Evolutionary conservation across 53 echinoderm and acorn worm genomes (phyloP), one percentile per base, ranked within the genome.

Genomic region (Mesocentrotus franciscanus): DNA sequence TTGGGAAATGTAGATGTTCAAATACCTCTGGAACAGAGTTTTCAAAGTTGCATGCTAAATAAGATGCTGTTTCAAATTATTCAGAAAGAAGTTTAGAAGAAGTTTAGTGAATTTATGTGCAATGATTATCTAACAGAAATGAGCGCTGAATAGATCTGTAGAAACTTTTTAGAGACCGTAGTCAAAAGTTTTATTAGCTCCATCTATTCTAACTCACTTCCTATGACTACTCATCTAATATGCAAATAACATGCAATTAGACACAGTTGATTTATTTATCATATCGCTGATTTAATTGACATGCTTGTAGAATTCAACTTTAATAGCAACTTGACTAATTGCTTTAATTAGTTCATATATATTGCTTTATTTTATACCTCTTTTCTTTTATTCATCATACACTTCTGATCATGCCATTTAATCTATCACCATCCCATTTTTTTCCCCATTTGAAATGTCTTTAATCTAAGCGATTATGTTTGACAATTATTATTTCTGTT

Each of bases 271-370:
- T 76, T 32, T 30, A 76, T 33, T 75, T 75, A 32, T 11, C 76
- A 16, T 39, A 81, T 81, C 22, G 42, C 81, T 81, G 36, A 42
- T 39, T 39, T 81, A 39, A 42, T 74, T 30, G 12, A 29, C 74
- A 74, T 81, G 81, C 81, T 81, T 81, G 42, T 81, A 81, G 42
- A 81, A 81, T 81, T 81, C 8, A 81, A 81, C 42, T 5, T 39
- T 6, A 49, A 49, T 49, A 49, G 39, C 39, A 20, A 20, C 33
- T 17, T 33, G 76, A 81, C 81, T 81, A 42, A 81, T 81, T 81
- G 81, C 81, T 81, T 39, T 8, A 33, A 81, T 81, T 81, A 14
- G 42, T 42, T 81, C 81, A 81, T 39, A 78, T 33, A 42, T 39
- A 20, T 36, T 81, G 42, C 42, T 81, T 9, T 18, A 36, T 81